Evolutionary conservation across 2,888 invertebrate species (phyloP).

Genomic region (Mystacides longicornis): DNA sequence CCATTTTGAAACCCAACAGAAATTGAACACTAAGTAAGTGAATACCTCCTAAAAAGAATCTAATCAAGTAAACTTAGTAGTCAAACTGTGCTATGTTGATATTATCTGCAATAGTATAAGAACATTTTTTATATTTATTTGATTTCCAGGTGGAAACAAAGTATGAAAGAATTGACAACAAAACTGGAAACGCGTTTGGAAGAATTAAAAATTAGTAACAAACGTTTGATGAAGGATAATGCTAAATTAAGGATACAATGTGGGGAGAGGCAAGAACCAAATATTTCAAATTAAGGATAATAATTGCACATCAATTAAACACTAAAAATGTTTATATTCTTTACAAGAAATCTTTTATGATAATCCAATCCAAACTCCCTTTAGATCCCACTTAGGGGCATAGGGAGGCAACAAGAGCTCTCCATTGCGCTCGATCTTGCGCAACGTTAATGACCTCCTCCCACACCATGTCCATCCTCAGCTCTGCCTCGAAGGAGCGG

Average conservation of each 20-base stretch:
- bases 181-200: constrained; percentile 54
- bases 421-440: too few relatives aligned
- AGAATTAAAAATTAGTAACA: constrained; percentile 49
- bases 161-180: constrained; percentile 53
- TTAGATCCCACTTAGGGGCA: too few relatives aligned
- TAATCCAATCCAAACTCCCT: too few relatives aligned
- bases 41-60: background rate
- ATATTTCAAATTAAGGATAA: too few relatives aligned
- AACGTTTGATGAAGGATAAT: constrained; percentile 38
- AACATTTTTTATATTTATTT: background rate
- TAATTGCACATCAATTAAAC: too few relatives aligned
- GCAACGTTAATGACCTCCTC: too few relatives aligned
- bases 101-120: background rate
- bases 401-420: too few relatives aligned
- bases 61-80: background rate
- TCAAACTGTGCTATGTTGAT: background rate
- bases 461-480: too few relatives aligned
- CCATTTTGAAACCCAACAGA: constrained; percentile 53
- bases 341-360: too few relatives aligned
- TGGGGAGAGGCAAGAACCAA: too few relatives aligned
- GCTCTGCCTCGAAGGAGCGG: too few relatives aligned
- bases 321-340: too few relatives aligned
- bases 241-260: constrained; percentile 8
- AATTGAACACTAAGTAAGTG: constrained; percentile 49
- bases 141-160: constrained; percentile 53